Conservation (phyloP, 2,113 vertebrate species). For the Girardinichthys multiradiatus region DNA sequence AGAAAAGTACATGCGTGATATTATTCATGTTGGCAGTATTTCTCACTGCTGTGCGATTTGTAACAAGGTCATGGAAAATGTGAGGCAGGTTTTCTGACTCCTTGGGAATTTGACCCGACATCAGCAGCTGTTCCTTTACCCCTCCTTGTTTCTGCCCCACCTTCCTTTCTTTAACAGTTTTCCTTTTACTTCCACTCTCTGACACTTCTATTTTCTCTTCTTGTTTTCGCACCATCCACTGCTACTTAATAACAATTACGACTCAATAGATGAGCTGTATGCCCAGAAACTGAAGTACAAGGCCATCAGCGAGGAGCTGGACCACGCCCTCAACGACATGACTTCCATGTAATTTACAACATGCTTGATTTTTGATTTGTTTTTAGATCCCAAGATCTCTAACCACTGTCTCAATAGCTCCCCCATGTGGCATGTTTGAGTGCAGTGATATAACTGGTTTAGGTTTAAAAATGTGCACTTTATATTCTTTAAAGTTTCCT, state of each 20-base stretch:
- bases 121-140: constrained; percentile 47
- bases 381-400: constrained; percentile 9
- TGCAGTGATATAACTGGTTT: constrained; percentile 19
- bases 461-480: background rate
- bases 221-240: constrained; percentile 28
- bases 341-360: constrained; percentile 96
- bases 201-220: constrained; percentile 33
- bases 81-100: constrained; percentile 65
- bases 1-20: background rate
- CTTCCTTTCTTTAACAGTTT: constrained; percentile 20
- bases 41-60: constrained; percentile 33
- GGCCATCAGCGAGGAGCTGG: constrained; percentile 99
- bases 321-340: constrained; percentile 99
- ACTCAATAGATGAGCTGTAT: constrained; percentile 93
- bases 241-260: constrained; percentile 36
- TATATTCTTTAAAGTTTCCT: background rate
- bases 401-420: constrained; percentile 32
- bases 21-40: constrained; percentile 41
- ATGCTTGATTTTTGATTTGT: constrained; percentile 42
- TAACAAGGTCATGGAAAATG: constrained; percentile 46
- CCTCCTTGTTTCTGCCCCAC: constrained; percentile 56
- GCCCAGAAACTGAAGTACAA: constrained; percentile 99
- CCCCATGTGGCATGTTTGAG: constrained; percentile 56
- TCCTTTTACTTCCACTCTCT: constrained; percentile 52
- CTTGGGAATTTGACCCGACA: constrained; percentile 68